These are phyloP conservation scores for Stictonetta naevosa DNA, from an alignment of 2,113 vertebrate genomes.

Conservation along the genomic window DNA sequence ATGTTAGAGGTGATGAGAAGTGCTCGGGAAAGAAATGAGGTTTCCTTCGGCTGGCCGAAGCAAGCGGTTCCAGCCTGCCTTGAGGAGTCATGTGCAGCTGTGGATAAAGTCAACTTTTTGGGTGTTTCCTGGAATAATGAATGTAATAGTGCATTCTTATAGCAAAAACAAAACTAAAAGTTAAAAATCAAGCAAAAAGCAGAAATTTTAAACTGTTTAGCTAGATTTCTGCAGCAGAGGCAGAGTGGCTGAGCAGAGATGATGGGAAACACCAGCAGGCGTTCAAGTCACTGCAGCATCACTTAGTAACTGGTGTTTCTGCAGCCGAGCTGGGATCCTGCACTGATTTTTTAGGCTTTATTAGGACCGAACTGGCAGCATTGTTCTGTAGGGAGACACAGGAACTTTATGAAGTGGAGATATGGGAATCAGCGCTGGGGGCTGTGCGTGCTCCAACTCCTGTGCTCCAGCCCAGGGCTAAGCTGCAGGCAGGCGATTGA, in stretches of 20 bases:
- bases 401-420: neutral
- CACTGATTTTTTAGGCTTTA: neutral
- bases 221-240: neutral
- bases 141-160: rapidly evolving
- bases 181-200: neutral
- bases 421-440: neutral
- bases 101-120: neutral
- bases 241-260: neutral
- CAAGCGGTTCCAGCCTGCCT: neutral
- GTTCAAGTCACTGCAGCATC: neutral
- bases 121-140: neutral
- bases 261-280: neutral
- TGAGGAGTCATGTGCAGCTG: neutral
- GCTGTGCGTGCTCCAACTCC: rapidly evolving
- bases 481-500: rapidly evolving
- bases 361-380: rapidly evolving
- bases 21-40: neutral
- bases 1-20: neutral
- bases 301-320: neutral
- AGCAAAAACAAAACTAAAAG: neutral
- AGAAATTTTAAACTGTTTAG: neutral
- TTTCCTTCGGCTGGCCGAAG: neutral
- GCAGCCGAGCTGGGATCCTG: neutral
- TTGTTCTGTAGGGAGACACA: neutral
- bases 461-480: neutral